Evolutionary conservation across 2,888 invertebrate genomes (phyloP), one percentile per base, ranked within the genome.

Genomic region (Ormyrus thymus): DNA sequence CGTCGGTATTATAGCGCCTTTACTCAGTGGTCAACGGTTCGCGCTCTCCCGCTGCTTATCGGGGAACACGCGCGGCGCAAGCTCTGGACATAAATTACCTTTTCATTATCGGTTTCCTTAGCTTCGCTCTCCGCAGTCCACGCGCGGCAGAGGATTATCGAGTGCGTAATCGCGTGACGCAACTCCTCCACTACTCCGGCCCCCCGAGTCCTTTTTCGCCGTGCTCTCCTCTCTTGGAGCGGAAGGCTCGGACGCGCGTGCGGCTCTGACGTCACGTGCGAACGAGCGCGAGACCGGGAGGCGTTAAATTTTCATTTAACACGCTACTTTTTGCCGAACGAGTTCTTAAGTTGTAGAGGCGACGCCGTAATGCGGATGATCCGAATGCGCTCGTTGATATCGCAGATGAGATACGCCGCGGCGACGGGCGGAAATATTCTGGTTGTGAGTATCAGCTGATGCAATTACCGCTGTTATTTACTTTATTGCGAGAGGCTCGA

Each of bases 11-110:
- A 66, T 11, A 70, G 58, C 59, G 68, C 64, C 29, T 29, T 29
- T 29, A 29, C 29, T 29, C 29, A 29, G 29, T 29, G 29, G 29
- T 29, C 29, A 29, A 29, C 4, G 29, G 29, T 29, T 29, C 4
- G 29, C 29, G 29, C 7, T 61, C 51, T 29, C 45, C 6, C 50
- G 66, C n/a, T n/a, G 61, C 74, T 80, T 80, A 80, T 80, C 80
- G 74, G n/a, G 55, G 70, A 43, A 78, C 74, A 68, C 55, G 72
- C 55, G 75, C 71, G 56, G n/a, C 53, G 64, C 64, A 43, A 61
- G 66, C 51, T 51, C 72, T 56, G 66, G 55, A 69, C 80, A 80
- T 80, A 80, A 80, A 80, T 80, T 78, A 77, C 77, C 74, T 77
- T 80, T 77, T 74, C 80, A 71, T 80, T 80, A 80, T 80, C 80